Evolutionary conservation across 2,888 invertebrate species (phyloP).

Genomic region (Agriopis leucophaearia): DNA sequence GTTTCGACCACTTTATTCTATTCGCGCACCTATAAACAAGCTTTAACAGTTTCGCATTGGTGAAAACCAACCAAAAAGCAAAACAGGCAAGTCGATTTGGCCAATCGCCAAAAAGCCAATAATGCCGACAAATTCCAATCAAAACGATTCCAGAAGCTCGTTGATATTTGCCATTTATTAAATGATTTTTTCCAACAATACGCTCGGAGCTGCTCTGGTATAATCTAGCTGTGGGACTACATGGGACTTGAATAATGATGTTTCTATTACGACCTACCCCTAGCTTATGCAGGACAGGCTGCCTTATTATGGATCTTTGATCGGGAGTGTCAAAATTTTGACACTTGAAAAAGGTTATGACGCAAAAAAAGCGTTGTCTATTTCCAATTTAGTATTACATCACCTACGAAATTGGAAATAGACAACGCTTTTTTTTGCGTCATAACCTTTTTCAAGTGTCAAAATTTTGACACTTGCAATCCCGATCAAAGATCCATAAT

Average conservation of each 20-base stretch:
- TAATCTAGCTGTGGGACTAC: not conserved
- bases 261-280: not conserved
- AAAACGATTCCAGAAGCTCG: slow-evolving; percentile 25
- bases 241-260: not conserved
- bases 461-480: no score
- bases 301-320: no score
- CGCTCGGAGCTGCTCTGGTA: not conserved
- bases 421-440: no score
- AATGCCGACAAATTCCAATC: slow-evolving; percentile 35
- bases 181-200: slow-evolving; percentile 26
- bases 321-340: no score
- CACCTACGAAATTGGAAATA: no score
- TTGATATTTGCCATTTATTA: slow-evolving; percentile 30
- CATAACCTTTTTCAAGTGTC: no score
- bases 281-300: not conserved
- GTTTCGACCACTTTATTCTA: slow-evolving; percentile 31
- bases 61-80: slow-evolving; percentile 28
- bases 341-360: no score
- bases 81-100: slow-evolving; percentile 34
- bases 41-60: slow-evolving; percentile 26
- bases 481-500: no score
- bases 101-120: slow-evolving; percentile 35
- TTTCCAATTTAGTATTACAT: no score
- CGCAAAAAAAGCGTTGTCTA: no score
- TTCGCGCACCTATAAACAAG: slow-evolving; percentile 29